Evolutionary conservation across 1,140 invertebrate species (phyloP).

Genomic region (Neodiprion fabricii): DNA sequence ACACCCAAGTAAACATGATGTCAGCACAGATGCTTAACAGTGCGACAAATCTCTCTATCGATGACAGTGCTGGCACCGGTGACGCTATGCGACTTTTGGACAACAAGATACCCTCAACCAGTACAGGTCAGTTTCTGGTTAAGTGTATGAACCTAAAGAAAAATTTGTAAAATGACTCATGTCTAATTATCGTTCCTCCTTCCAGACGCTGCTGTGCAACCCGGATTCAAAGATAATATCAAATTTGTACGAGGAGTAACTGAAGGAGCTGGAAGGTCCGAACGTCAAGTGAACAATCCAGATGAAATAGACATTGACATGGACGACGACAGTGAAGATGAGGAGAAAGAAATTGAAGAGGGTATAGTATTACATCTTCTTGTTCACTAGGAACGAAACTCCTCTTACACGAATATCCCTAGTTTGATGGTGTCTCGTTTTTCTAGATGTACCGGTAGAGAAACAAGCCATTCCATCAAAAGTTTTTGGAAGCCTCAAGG

Average conservation of each 20-base stretch:
- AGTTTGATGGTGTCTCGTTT: constrained; percentile 31
- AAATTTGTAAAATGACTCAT: neutral
- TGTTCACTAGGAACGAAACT: neutral
- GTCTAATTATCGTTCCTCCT: constrained; percentile 18
- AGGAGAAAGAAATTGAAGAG: constrained; percentile 61
- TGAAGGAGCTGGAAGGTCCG: constrained; percentile 76
- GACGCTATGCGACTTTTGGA: constrained; percentile 90
- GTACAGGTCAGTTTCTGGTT: constrained; percentile 31
- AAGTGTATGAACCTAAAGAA: constrained; percentile 16
- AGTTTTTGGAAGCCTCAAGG: constrained; percentile 83
- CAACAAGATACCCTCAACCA: constrained; percentile 71
- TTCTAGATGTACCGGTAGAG: constrained; percentile 74
- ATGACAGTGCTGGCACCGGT: constrained; percentile 73
- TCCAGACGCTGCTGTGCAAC: constrained; percentile 42
- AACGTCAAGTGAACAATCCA: constrained; percentile 80
- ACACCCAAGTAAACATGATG: constrained; percentile 98
- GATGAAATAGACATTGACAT: constrained; percentile 92
- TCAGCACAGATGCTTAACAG: constrained; percentile 94
- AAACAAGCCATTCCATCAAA: constrained; percentile 82
- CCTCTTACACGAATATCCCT: too few relatives aligned
- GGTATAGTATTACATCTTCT: constrained; percentile 29
- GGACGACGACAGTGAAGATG: constrained; percentile 74
- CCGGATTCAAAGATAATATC: constrained; percentile 70
- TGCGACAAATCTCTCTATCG: constrained; percentile 67
- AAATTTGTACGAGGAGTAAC: constrained; percentile 87